Evolutionary conservation across 1,140 invertebrate genomes (phyloP).

Genomic region (Apocrypta bakeri): DNA sequence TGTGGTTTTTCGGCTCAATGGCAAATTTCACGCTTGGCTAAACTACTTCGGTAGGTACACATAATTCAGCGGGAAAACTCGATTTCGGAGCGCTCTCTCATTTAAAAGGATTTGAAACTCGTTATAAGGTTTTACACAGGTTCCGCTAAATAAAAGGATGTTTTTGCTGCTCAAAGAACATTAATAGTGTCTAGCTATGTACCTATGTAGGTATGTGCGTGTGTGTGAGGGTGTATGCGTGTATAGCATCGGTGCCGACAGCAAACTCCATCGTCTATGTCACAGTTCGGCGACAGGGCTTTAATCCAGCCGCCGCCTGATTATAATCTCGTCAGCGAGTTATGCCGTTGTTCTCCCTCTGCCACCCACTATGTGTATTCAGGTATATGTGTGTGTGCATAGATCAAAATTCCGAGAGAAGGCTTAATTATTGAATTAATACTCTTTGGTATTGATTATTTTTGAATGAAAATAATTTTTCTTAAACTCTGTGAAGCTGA

Average conservation of each 20-base stretch:
- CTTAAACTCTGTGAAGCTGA: too few relatives aligned
- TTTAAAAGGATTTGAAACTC: slow-evolving; percentile 42
- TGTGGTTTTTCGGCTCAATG: not conserved
- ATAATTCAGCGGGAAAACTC: slow-evolving; percentile 5
- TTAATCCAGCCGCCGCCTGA: slow-evolving; percentile 70
- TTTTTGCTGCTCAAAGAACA: slow-evolving; percentile 67
- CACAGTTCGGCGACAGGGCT: slow-evolving; percentile 62
- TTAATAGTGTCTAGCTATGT: slow-evolving; percentile 62
- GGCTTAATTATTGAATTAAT: not conserved
- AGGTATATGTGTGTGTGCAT: not conserved
- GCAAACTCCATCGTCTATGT: slow-evolving; percentile 55
- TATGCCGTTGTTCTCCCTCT: slow-evolving; percentile 62
- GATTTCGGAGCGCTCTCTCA: not conserved
- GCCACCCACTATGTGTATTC: not conserved
- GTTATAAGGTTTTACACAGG: slow-evolving; percentile 36
- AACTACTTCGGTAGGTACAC: not conserved
- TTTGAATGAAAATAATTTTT: too few relatives aligned
- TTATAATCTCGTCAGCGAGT: slow-evolving; percentile 75
- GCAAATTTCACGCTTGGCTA: slow-evolving; percentile 12
- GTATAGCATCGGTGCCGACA: slow-evolving; percentile 43
- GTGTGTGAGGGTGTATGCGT: slow-evolving; percentile 11
- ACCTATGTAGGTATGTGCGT: not conserved
- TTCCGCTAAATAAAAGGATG: slow-evolving; percentile 67
- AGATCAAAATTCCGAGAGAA: not conserved
- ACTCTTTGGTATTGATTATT: too few relatives aligned